These are phyloP conservation scores for Eretmocerus hayati DNA, from an alignment of 2,888 invertebrate species.

Conservation along the genomic window DNA sequence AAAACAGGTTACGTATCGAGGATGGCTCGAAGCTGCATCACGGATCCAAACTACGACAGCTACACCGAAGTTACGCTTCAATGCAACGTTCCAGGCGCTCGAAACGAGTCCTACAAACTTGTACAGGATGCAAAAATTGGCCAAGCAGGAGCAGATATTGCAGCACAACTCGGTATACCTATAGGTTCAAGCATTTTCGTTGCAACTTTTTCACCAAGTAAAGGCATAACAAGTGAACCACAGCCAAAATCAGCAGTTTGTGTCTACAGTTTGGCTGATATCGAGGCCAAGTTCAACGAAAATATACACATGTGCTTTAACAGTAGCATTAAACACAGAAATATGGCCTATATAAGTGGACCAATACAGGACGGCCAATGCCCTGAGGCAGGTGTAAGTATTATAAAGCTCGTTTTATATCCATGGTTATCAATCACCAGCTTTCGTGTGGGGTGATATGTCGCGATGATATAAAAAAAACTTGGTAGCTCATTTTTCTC, in stretches of 20 bases:
- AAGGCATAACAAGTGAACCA: constrained; percentile 79
- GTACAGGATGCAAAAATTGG: constrained; percentile 89
- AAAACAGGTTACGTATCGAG: constrained; percentile 73
- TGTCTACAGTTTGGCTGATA: constrained; percentile 82
- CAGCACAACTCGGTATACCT: constrained; percentile 73
- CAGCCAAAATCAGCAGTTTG: constrained; percentile 83
- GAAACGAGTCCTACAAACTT: constrained; percentile 66
- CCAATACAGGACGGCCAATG: constrained; percentile 87
- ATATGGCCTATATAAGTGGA: constrained; percentile 86
- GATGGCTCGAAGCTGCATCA: constrained; percentile 86
- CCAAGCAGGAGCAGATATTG: constrained; percentile 73
- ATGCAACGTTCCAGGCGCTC: constrained; percentile 65
- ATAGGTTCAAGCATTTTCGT: constrained; percentile 76
- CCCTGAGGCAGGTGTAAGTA: constrained; percentile 70
- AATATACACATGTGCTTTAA: constrained; percentile 98
- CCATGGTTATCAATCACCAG: too few species aligned
- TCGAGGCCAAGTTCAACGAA: constrained; percentile 88
- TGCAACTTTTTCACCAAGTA: constrained; percentile 83
- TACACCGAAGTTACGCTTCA: constrained; percentile 94
- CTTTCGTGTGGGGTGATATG: too few species aligned
- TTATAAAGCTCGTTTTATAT: too few species aligned
- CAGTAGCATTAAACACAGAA: constrained; percentile 86
- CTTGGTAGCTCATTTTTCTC: background rate
- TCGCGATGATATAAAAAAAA: too few species aligned
- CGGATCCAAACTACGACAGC: constrained; percentile 91